Conservation (phyloP, 1,140 invertebrate genomes). For the Lutraria rhynchaena region DNA sequence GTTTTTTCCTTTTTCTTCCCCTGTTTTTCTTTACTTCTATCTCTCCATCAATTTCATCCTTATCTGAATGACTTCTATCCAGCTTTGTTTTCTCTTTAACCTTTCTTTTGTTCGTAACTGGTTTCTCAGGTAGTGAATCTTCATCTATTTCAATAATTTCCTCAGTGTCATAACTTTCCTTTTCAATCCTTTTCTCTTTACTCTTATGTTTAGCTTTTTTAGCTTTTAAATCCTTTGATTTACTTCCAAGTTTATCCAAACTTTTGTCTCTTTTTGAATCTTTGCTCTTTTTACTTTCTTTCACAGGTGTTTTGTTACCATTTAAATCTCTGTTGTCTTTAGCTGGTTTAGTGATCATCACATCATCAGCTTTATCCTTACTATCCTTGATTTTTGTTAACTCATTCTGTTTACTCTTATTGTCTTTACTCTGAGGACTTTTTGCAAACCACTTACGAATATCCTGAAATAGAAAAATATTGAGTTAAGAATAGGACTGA, state of each 20-base stretch:
- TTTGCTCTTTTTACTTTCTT: slow-evolving; percentile 22
- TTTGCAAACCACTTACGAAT: slow-evolving; percentile 50
- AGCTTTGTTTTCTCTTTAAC: neutral
- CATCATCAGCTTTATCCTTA: slow-evolving; percentile 23
- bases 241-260: slow-evolving; percentile 30
- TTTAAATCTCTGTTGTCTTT: slow-evolving; percentile 49
- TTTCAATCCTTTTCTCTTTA: slow-evolving; percentile 32
- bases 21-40: slow-evolving; percentile 8
- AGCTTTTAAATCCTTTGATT: neutral
- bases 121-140: neutral
- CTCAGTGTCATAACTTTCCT: slow-evolving; percentile 16
- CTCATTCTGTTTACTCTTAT: slow-evolving; percentile 3
- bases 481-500: too few relatives aligned
- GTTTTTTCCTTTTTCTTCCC: slow-evolving; percentile 48
- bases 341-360: slow-evolving; percentile 26
- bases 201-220: slow-evolving; percentile 27
- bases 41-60: slow-evolving; percentile 56
- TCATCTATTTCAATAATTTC: slow-evolving; percentile 19
- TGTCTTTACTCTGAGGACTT: neutral
- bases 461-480: too few relatives aligned
- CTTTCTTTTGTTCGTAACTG: slow-evolving; percentile 22
- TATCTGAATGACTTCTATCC: slow-evolving; percentile 11
- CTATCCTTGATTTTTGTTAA: slow-evolving; percentile 62
- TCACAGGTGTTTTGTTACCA: slow-evolving; percentile 25
- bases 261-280: slow-evolving; percentile 24